These are phyloP conservation scores for Thera britannica DNA, from an alignment of 2,888 invertebrate genomes.

Conservation along the genomic window DNA sequence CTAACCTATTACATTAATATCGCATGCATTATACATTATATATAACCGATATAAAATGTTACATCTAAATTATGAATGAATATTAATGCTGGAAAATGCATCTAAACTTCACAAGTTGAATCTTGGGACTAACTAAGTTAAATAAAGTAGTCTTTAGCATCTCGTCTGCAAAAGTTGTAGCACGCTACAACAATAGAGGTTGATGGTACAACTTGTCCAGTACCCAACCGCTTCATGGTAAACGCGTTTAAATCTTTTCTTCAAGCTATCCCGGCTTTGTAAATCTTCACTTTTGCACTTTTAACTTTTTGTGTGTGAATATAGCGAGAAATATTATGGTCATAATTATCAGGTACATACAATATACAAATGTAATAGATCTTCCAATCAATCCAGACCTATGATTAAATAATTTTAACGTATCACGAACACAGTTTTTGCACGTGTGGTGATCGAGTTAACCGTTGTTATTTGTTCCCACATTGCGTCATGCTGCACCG, in stretches of 20 bases:
- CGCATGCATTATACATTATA: slow-evolving; percentile 47
- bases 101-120: not conserved
- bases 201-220: too few species aligned
- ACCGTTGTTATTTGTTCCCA: slow-evolving; percentile 43
- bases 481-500: slow-evolving; percentile 51
- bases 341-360: slow-evolving; percentile 5
- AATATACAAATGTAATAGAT: slow-evolving; percentile 12
- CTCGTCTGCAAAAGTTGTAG: not conserved
- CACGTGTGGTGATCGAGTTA: slow-evolving; percentile 42
- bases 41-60: slow-evolving; percentile 36
- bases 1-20: slow-evolving; percentile 58
- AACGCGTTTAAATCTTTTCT: not conserved
- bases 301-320: not conserved
- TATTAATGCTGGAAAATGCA: slow-evolving; percentile 16
- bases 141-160: not conserved
- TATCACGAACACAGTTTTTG: slow-evolving; percentile 49
- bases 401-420: slow-evolving; percentile 36
- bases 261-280: not conserved
- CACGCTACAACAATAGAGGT: not conserved
- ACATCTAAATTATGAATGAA: slow-evolving; percentile 15
- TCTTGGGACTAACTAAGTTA: not conserved
- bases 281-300: not conserved
- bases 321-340: not conserved
- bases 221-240: not conserved
- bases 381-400: slow-evolving; percentile 17